Evolutionary conservation across 2,113 vertebrate species (phyloP).

Genomic region (Sorex fumeus): DNA sequence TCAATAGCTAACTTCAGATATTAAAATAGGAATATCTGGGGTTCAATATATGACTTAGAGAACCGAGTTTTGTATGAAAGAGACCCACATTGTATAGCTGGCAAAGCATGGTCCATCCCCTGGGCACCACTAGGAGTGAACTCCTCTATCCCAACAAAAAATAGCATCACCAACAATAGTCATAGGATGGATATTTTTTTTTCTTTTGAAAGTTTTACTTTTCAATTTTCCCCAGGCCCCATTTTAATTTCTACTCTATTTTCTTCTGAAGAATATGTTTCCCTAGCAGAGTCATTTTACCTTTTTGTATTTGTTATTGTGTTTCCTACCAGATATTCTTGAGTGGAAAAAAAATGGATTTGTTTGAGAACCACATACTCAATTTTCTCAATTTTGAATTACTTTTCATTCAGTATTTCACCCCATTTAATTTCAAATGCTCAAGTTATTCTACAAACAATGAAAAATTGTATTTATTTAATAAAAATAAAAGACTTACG

Average conservation of each 20-base stretch:
- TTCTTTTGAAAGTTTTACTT: slow-evolving; percentile 54
- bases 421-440: neutral
- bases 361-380: neutral
- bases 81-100: too few relatives aligned
- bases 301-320: slow-evolving; percentile 29
- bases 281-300: neutral
- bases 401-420: slow-evolving; percentile 18
- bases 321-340: neutral
- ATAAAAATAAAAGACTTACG: neutral
- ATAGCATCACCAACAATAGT: too few relatives aligned
- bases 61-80: too few relatives aligned
- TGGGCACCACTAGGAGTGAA: too few relatives aligned
- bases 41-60: too few relatives aligned
- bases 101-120: too few relatives aligned
- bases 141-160: too few relatives aligned
- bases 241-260: neutral
- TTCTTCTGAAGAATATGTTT: slow-evolving; percentile 3
- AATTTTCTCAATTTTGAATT: neutral
- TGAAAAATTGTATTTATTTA: neutral
- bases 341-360: slow-evolving; percentile 6
- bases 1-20: slow-evolving; percentile 16
- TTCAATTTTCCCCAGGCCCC: neutral
- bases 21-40: slow-evolving; percentile 30
- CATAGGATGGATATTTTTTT: neutral
- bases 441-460: slow-evolving; percentile 36